Conservation (phyloP, 2,113 vertebrate genomes). For the Phylloscopus trochiloides region DNA sequence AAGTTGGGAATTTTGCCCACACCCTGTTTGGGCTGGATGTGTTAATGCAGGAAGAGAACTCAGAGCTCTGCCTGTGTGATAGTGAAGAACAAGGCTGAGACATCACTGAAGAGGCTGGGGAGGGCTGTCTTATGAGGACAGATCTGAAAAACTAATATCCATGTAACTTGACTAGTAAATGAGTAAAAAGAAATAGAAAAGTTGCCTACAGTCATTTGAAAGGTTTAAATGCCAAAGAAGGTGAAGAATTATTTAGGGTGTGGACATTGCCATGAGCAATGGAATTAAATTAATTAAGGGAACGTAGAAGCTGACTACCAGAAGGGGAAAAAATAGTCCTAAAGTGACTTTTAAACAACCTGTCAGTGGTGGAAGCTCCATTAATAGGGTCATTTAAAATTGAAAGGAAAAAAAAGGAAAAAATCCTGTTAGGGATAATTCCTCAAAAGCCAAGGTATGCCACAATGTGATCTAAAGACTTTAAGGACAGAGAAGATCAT, state of each 20-base stretch:
- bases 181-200: not conserved
- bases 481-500: conserved; percentile 13
- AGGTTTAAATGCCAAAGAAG: conserved; percentile 35
- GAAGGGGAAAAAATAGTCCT: not conserved
- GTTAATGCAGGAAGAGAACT: not conserved
- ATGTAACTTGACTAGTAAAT: not conserved
- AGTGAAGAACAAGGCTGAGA: not conserved
- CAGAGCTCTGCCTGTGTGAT: not conserved
- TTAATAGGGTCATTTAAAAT: conserved; percentile 61
- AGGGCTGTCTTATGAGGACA: not conserved
- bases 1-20: not conserved
- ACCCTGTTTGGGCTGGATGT: not conserved
- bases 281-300: conserved; percentile 38
- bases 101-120: not conserved
- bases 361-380: conserved; percentile 13
- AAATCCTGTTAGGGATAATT: conserved; percentile 61
- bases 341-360: conserved; percentile 16
- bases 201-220: conserved; percentile 3
- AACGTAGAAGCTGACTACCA: not conserved
- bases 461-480: conserved; percentile 6
- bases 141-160: not conserved
- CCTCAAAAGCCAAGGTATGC: conserved; percentile 1
- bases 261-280: conserved; percentile 25
- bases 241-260: conserved; percentile 56
- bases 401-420: not conserved